These are phyloP conservation scores for Corydoras maculifer DNA, from an alignment of 2,113 vertebrate genomes.

Conservation along the genomic window DNA sequence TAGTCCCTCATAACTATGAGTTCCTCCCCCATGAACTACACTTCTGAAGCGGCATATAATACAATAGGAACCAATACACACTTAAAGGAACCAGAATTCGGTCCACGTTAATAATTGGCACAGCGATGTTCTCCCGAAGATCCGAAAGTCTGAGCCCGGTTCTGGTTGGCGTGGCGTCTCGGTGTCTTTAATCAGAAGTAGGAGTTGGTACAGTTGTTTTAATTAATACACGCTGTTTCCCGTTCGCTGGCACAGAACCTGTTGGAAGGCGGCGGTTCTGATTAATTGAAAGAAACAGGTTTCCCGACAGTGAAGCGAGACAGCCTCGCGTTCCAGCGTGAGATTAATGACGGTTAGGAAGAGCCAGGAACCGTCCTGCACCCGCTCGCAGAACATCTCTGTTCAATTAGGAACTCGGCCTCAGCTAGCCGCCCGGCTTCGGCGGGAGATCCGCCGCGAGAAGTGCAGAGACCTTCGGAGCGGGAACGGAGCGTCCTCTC, in stretches of 20 bases:
- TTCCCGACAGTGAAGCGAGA: conserved; percentile 51
- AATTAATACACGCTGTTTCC: neutral
- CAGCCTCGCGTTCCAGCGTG: conserved; percentile 45
- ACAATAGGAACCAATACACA: too few relatives aligned
- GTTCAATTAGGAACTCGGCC: conserved; percentile 1
- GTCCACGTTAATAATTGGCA: neutral
- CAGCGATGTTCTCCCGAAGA: too few relatives aligned
- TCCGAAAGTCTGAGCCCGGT: too few relatives aligned
- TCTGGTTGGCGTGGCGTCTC: too few relatives aligned
- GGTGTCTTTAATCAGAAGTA: too few relatives aligned
- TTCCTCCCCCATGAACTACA: too few relatives aligned
- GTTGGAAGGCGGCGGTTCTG: conserved; percentile 38
- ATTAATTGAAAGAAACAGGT: conserved; percentile 59
- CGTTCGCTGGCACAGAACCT: conserved; percentile 6
- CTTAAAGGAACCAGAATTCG: neutral
- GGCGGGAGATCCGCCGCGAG: conserved; percentile 6
- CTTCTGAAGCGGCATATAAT: too few relatives aligned
- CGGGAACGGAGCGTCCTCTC: conserved; percentile 26
- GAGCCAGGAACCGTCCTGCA: conserved; percentile 48
- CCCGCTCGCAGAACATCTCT: neutral
- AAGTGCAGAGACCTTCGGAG: conserved; percentile 41
- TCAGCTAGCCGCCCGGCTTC: conserved; percentile 3
- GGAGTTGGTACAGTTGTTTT: neutral
- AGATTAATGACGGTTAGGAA: conserved; percentile 55
- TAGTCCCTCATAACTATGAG: too few relatives aligned